These are phyloP conservation scores for Sterrhoptilus dennistouni DNA, from an alignment of 2,113 vertebrate genomes.

Conservation along the genomic window DNA sequence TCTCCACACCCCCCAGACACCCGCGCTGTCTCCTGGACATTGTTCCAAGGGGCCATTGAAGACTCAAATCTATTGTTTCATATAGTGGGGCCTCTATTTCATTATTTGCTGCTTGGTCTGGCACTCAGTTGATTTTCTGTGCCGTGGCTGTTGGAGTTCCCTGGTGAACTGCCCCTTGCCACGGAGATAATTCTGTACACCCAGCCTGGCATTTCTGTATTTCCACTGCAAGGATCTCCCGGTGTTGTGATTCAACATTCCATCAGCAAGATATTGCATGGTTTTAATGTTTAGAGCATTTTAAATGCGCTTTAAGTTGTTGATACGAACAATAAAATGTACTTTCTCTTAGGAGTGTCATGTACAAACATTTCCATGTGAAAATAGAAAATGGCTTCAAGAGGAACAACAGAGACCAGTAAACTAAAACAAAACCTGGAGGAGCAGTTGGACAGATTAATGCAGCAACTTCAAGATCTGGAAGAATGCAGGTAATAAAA, in stretches of 20 bases:
- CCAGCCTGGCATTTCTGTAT: neutral
- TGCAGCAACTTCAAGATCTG: conserved; percentile 96
- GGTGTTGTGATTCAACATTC: neutral
- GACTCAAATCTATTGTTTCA: accelerated
- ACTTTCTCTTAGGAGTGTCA: conserved; percentile 19
- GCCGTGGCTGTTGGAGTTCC: neutral
- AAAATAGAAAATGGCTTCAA: conserved; percentile 87
- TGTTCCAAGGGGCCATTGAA: accelerated
- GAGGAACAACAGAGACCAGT: conserved; percentile 91
- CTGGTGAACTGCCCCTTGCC: neutral
- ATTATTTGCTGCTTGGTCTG: neutral
- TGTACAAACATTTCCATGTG: conserved; percentile 32
- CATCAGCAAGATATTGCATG: accelerated
- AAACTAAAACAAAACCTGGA: conserved; percentile 96
- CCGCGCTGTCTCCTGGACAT: accelerated
- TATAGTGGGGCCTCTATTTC: accelerated
- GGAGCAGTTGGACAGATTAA: conserved; percentile 93
- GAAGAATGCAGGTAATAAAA: conserved; percentile 92
- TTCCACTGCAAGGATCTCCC: neutral
- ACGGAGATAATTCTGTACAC: too few relatives aligned
- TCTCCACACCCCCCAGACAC: neutral
- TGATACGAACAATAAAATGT: neutral
- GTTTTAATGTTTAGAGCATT: neutral
- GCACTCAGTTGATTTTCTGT: accelerated
- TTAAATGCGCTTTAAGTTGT: neutral